Percentiles rank a stretch among this genome's conserved stretches.
Evolutionary conservation across 2,113 vertebrate species (phyloP).

Genomic region (Fukomys damarensis): DNA sequence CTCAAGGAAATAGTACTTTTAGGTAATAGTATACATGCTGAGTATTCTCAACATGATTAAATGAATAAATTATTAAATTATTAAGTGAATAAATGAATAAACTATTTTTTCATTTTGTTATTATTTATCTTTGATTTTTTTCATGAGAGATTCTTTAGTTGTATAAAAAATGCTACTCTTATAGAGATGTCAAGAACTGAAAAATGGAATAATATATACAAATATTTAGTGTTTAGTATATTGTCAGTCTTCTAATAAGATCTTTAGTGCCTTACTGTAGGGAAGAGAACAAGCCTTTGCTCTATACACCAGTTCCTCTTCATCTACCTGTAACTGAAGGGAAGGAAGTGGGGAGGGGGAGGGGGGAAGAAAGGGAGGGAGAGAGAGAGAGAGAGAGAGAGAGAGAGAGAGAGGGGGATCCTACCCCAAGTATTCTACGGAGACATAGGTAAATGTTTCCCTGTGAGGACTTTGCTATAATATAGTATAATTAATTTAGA

Average conservation of each 20-base stretch:
- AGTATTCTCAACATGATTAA: not conserved
- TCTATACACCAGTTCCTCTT: not conserved
- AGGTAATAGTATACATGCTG: not conserved
- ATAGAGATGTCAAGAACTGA: not conserved
- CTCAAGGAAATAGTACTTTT: not conserved
- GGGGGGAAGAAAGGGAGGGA: not conserved
- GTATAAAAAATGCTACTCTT: not conserved
- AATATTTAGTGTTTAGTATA: not conserved
- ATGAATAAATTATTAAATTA: no score
- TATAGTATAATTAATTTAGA: not conserved
- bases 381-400: not conserved
- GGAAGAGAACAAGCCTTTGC: not conserved
- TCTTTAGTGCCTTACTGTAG: fast-evolving
- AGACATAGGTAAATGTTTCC: not conserved
- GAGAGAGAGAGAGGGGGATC: not conserved
- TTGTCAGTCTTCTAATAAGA: not conserved
- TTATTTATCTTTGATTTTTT: not conserved
- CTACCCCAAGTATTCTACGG: not conserved
- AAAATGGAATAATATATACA: not conserved
- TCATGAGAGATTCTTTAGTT: not conserved
- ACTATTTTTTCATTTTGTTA: not conserved
- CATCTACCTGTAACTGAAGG: not conserved
- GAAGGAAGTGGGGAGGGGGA: not conserved
- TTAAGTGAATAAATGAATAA: no score
- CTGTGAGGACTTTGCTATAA: not conserved